Percentiles rank a stretch among this genome's conserved stretches.
These are phyloP conservation scores for Sialia sialis DNA, from an alignment of 2,113 vertebrate species.

Conservation along the genomic window DNA sequence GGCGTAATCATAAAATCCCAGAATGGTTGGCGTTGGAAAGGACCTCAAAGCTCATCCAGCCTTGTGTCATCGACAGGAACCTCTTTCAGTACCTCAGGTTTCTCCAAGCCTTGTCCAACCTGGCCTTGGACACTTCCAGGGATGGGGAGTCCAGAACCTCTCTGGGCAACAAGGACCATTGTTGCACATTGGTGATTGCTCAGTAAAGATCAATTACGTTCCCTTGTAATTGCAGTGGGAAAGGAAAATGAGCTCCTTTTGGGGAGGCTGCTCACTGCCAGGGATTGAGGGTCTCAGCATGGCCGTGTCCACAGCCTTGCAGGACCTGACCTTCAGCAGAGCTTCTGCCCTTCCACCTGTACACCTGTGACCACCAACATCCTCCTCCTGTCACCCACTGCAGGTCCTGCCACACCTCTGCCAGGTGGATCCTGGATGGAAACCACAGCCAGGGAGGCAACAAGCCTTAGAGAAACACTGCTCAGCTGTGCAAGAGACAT, in stretches of 20 bases:
- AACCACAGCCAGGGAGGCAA: not conserved
- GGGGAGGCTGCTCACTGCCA: not conserved
- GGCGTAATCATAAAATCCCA: not conserved
- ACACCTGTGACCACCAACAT: not conserved
- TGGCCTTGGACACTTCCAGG: not conserved
- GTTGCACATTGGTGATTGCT: not conserved
- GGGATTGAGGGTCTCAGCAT: not conserved
- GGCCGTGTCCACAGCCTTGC: rapidly evolving
- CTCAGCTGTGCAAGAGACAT: not conserved
- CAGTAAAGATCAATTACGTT: not conserved
- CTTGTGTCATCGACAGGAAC: not conserved
- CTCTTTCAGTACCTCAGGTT: rapidly evolving
- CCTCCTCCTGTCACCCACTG: not conserved
- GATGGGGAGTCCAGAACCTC: not conserved
- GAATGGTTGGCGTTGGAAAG: not conserved
- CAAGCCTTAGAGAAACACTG: not conserved
- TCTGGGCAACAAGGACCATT: not conserved
- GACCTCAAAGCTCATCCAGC: not conserved
- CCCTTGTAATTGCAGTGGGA: not conserved
- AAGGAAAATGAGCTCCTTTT: not conserved
- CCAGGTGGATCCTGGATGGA: rapidly evolving
- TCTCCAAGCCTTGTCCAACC: not conserved
- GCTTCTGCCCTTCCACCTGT: not conserved
- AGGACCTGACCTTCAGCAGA: not conserved
- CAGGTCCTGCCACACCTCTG: not conserved